Evolutionary conservation across 2,888 invertebrate genomes (phyloP), one percentile per base, ranked within the genome.

Genomic region (Aleiodes alternator): DNA sequence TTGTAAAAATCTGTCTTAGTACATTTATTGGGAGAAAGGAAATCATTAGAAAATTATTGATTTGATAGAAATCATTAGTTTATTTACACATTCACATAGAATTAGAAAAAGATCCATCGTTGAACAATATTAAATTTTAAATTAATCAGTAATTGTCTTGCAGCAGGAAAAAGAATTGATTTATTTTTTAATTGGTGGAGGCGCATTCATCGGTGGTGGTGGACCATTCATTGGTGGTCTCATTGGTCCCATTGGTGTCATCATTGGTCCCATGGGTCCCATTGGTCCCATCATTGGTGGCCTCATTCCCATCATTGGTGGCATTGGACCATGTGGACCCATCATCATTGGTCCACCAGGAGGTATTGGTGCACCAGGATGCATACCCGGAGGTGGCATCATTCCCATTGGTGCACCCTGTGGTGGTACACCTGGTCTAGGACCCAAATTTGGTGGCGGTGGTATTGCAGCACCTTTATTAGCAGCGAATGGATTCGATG

Each of bases 401-500:
- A 90, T 90, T 88, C 92, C 82, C 88, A 91, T 88, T 83, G 93
- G 90, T 88, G 93, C 87, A 89, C 94, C 92, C 90, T 94, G 86
- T 89, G 95, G 89, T 83, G 95, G 90, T 23, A 87, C 86, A 64
- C 88, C 88, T 0, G 88, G 86, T 75, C 88, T 78, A 12, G 88
- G 86, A 0, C 90, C 91, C 53, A 92, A 89, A 88, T 91, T 92
- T 29, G 92, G 91, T 9, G 95, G 95, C 6, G 97, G 97, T 38
- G 96, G 96, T 84, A 96, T 95, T 0, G 95, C 94, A 7, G 95
- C 96, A 31, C 95, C 95, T 68, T 91, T 90, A 82, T 93, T 94
- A 3, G 91, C 92, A 4, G 95, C 95, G 85, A 97, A 97, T 68
- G 97, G 97, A 92, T 97, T 97, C 76, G 96, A 95, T 8, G 96